Base-by-base conservation (phyloP, 1,140 invertebrate species). In the Danaus melanippus region DNA sequence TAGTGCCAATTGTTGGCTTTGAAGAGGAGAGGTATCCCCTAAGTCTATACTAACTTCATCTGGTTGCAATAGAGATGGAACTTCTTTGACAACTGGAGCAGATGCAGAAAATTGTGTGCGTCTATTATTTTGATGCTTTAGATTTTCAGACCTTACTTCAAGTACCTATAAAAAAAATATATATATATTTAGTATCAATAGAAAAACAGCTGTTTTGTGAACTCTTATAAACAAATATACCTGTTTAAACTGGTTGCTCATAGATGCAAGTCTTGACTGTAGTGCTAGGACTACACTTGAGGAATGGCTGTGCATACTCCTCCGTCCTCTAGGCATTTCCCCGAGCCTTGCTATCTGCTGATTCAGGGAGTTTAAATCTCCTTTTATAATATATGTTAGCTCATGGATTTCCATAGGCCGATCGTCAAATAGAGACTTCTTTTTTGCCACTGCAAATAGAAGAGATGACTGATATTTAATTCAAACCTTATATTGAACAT, bases 401-500 rank as follows among this genome's bases (percentile, higher is more conserved):
- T 99, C 97, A 86, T 99, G 96, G 51, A 99, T 98, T 89, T 99
- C 98, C 57, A 93, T 89, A 46, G 96, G 94, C 81, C 94, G 90
- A 76, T 99, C 98, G 88, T 99, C 97, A 89, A 99, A 99, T 46
- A 99, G 89, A 0, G 97, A 98, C 84, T 97, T 98, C 71, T 94
- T 93, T 88, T 98, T 99, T 6, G 98, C 97, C 90, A 99, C 95
- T 97, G 78, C 90, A 92, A 77, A 64, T 76, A 67, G 21, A 32
- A 7, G 6, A 32, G 17, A 21, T 21, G 5, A 32, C 21, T 4
- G 6, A 32, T 32, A 32, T 32, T 32, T 32, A 32, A 4, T 32
- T 7, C 21, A 8, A 32, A 2, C 21, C 21, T 32, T 7, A 32
- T 32, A 64, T 69, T 55, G 52, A 41, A 60, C 42, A 1, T 50